Percentiles rank a stretch among this genome's conserved stretches.
Evolutionary conservation across 2,797 vertebrate genomes (phyloP).

Genomic region (Rhincodon typus): DNA sequence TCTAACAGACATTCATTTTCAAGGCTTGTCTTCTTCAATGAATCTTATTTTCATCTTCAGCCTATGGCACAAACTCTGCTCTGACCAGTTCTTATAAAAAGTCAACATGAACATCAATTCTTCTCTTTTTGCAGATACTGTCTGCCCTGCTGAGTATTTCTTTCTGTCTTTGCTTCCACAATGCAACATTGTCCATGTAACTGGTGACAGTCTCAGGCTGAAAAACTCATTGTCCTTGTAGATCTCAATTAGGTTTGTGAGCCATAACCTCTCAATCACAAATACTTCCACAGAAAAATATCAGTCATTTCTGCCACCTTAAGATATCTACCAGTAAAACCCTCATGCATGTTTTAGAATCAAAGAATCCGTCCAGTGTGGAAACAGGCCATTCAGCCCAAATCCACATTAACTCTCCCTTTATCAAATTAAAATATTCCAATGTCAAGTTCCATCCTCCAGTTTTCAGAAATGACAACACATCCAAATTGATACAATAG

Average conservation of each 20-base stretch:
- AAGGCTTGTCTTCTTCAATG: neutral
- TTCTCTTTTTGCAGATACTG: neutral
- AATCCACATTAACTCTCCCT: neutral
- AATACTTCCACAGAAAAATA: neutral
- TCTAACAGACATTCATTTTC: neutral
- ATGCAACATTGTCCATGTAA: neutral
- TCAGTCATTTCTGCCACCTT: neutral
- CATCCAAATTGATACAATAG: neutral
- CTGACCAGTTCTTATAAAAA: neutral
- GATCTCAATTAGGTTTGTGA: neutral
- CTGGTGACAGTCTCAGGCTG: neutral
- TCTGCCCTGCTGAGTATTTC: neutral
- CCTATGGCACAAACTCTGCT: neutral
- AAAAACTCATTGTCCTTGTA: neutral
- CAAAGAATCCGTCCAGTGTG: no score
- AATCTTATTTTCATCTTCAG: neutral
- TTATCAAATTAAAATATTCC: neutral
- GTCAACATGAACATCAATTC: neutral
- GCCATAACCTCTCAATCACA: neutral
- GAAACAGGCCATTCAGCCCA: no score
- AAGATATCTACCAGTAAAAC: neutral
- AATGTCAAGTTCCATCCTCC: neutral
- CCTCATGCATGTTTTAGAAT: neutral
- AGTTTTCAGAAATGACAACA: neutral
- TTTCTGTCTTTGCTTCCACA: neutral